A percentile compares a stretch with the other conserved stretches of the same genome.
Evolutionary conservation across 2,113 vertebrate genomes (phyloP).

Genomic region (Camelus bactrianus): DNA sequence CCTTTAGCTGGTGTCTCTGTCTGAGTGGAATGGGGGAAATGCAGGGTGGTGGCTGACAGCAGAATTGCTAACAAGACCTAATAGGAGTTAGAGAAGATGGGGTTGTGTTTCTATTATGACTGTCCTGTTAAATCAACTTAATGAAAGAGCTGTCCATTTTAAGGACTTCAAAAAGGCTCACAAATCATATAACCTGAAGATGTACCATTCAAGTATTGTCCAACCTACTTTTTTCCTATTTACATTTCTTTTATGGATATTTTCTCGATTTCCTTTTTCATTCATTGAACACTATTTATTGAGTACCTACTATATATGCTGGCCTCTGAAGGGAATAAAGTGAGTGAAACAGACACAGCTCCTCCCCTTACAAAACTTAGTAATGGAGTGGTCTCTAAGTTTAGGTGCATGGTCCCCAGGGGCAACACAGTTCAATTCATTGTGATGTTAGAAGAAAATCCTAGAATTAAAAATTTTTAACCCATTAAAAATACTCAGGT

Average conservation of each 20-base stretch:
- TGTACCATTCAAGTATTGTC: not conserved
- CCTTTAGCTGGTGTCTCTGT: not conserved
- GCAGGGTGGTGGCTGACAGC: not conserved
- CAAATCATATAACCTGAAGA: constrained; percentile 29
- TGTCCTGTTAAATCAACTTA: constrained; percentile 27
- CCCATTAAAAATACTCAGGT: constrained; percentile 20
- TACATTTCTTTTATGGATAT: not conserved
- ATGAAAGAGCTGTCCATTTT: not conserved
- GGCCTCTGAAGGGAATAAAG: not conserved
- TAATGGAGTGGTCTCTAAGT: not conserved
- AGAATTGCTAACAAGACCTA: not conserved
- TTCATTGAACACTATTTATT: constrained; percentile 9
- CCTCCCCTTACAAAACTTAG: not conserved
- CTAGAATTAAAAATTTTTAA: not conserved
- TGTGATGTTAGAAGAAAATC: not conserved
- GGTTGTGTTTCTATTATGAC: constrained; percentile 28
- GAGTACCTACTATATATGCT: not conserved
- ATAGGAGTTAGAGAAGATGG: not conserved
- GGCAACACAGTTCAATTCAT: not conserved
- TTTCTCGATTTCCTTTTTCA: not conserved
- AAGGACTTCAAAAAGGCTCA: constrained; percentile 39
- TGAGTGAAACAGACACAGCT: not conserved
- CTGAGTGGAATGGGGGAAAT: not conserved
- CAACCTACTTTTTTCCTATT: not conserved
- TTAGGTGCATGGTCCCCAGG: not conserved